phyloP scores from a whole-genome alignment of 1,140 invertebrate species.

The Manduca sexta region DNA sequence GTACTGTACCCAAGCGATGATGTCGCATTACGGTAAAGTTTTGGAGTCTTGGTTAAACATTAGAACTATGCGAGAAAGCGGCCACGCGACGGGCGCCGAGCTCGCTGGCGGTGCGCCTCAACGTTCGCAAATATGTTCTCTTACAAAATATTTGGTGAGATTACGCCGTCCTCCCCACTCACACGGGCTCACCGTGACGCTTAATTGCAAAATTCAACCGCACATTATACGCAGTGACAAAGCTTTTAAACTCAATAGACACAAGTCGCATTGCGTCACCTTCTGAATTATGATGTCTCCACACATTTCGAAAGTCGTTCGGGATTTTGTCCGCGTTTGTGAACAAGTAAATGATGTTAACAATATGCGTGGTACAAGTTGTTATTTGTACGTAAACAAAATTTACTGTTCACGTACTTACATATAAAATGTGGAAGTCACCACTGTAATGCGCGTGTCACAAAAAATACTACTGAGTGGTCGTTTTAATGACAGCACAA shows the following conservation, averaged over 20 bases:
- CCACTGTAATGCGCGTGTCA: conserved; percentile 3
- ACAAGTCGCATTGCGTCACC: no score
- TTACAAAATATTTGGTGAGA: conserved; percentile 26
- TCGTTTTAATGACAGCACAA: conserved; percentile 11
- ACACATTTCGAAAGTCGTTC: no score
- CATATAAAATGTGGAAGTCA: not conserved
- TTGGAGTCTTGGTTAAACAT: conserved; percentile 22
- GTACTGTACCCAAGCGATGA: conserved; percentile 7
- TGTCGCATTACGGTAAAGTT: conserved; percentile 7
- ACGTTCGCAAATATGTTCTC: conserved; percentile 16
- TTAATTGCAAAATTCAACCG: conserved; percentile 16
- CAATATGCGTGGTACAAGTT: no score
- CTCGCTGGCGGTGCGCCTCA: conserved; percentile 8
- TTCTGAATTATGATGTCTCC: no score
- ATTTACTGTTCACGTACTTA: no score
- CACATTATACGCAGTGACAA: conserved; percentile 24
- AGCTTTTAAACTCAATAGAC: not conserved
- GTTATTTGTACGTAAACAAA: no score
- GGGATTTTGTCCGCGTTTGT: not conserved
- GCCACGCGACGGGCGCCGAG: no score
- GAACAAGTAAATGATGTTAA: no score
- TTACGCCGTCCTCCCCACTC: conserved; percentile 18
- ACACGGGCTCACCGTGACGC: not conserved
- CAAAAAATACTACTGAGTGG: conserved; percentile 8
- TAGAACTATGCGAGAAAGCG: conserved; percentile 25